Conservation (phyloP, 2,797 vertebrate genomes). For the Ctenosaura bakeri region DNA sequence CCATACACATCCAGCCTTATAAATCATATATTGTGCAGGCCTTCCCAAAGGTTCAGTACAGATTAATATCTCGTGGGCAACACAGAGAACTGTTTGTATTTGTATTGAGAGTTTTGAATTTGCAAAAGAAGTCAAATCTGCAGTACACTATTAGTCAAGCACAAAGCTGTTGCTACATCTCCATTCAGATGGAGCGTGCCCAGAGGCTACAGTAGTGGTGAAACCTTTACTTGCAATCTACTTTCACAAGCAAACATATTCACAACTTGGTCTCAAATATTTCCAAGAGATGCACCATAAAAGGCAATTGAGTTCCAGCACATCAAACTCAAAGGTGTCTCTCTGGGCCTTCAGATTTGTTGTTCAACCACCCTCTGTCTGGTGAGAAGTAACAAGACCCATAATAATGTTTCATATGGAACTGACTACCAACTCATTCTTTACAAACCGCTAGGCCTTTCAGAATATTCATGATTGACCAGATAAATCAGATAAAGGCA, state of each 20-base stretch:
- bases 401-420: background rate
- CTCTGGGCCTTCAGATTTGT: background rate
- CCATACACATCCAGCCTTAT: background rate
- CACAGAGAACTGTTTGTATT: background rate
- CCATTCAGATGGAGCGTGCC: background rate
- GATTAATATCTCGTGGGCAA: background rate
- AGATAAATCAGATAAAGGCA: background rate
- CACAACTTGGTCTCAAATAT: background rate
- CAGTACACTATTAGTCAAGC: background rate
- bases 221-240: background rate
- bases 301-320: background rate
- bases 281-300: slow-evolving; percentile 3
- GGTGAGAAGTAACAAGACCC: background rate
- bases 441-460: slow-evolving; percentile 12
- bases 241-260: background rate
- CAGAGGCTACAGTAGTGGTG: background rate
- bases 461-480: slow-evolving; percentile 7
- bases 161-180: background rate
- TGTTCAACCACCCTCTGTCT: background rate
- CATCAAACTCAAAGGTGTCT: slow-evolving; percentile 18
- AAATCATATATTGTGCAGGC: background rate
- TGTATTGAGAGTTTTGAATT: background rate
- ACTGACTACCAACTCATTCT: background rate
- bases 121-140: background rate
- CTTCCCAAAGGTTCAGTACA: background rate